A percentile compares a stretch with the other conserved stretches of the same genome.
phyloP scores from a whole-genome alignment of 2,797 vertebrate species.

The Periparus ater region DNA sequence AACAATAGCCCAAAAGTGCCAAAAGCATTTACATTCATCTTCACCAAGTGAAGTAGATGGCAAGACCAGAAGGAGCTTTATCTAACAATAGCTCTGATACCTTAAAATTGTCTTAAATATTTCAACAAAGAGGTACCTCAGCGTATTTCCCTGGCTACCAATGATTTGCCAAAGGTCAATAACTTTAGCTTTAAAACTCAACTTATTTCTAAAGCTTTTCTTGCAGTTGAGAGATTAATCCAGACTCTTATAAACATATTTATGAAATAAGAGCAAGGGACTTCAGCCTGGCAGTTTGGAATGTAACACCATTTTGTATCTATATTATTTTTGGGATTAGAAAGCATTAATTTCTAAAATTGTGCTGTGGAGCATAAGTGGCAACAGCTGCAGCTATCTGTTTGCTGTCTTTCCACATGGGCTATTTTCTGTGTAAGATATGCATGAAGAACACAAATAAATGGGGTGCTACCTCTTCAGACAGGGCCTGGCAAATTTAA shows the following conservation, averaged over 20 bases:
- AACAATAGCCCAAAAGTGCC: slow-evolving; percentile 39
- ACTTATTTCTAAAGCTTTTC: slow-evolving; percentile 13
- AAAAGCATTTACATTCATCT: slow-evolving; percentile 54
- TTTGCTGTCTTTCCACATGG: slow-evolving; percentile 69
- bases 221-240: slow-evolving; percentile 7
- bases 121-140: slow-evolving; percentile 39
- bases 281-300: slow-evolving; percentile 37
- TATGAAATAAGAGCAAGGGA: slow-evolving; percentile 58
- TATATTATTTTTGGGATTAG: slow-evolving; percentile 71
- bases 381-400: slow-evolving; percentile 70
- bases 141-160: slow-evolving; percentile 26
- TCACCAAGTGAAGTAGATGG: slow-evolving; percentile 36
- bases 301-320: slow-evolving; percentile 35
- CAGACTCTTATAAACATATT: slow-evolving; percentile 56
- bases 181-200: slow-evolving; percentile 28
- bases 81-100: slow-evolving; percentile 19
- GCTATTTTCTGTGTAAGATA: slow-evolving; percentile 58
- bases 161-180: slow-evolving; percentile 24
- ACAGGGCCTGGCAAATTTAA: slow-evolving; percentile 14
- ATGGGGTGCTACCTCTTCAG: background rate
- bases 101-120: slow-evolving; percentile 54
- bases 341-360: slow-evolving; percentile 73
- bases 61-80: slow-evolving; percentile 46
- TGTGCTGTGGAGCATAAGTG: slow-evolving; percentile 73
- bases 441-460: slow-evolving; percentile 32